phyloP scores from a whole-genome alignment of 2,888 invertebrate genomes.

The Drosophila phalerata region DNA sequence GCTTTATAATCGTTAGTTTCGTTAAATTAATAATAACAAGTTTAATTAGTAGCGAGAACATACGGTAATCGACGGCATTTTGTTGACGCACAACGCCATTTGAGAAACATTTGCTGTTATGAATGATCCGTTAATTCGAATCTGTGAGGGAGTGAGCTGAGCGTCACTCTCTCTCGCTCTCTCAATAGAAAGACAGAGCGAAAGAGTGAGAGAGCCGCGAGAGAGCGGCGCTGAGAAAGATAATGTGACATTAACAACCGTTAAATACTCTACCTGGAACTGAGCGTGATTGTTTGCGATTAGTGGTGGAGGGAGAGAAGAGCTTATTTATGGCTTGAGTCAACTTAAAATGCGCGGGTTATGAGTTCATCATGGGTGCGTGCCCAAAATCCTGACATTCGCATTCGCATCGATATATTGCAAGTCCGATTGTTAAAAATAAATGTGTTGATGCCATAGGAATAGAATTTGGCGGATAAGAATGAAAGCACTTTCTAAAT shows the following conservation, averaged over 20 bases:
- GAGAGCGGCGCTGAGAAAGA: slow-evolving; percentile 6
- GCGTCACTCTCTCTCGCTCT: slow-evolving; percentile 2
- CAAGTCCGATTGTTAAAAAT: slow-evolving; percentile 57
- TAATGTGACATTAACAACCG: slow-evolving; percentile 19
- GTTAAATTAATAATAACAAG: slow-evolving; percentile 46
- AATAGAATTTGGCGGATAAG: slow-evolving; percentile 43
- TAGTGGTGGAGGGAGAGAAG: slow-evolving; percentile 4
- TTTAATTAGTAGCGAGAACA: slow-evolving; percentile 29
- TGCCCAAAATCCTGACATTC: slow-evolving; percentile 40
- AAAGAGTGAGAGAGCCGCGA: slow-evolving; percentile 16
- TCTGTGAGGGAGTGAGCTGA: slow-evolving; percentile 35
- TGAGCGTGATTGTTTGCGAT: background rate
- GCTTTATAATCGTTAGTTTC: slow-evolving; percentile 4
- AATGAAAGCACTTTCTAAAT: slow-evolving; percentile 63
- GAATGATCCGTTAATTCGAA: slow-evolving; percentile 76
- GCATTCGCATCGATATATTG: slow-evolving; percentile 31
- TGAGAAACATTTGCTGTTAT: slow-evolving; percentile 70
- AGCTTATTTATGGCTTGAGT: slow-evolving; percentile 37
- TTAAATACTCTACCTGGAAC: slow-evolving; percentile 34
- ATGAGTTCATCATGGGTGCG: slow-evolving; percentile 62
- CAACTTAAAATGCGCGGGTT: slow-evolving; percentile 18
- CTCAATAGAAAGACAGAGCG: background rate
- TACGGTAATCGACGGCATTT: slow-evolving; percentile 74
- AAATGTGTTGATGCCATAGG: slow-evolving; percentile 50
- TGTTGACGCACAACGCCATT: slow-evolving; percentile 58